Evolutionary conservation across 2,888 invertebrate genomes (phyloP).

Genomic region (Cheilosia soror): DNA sequence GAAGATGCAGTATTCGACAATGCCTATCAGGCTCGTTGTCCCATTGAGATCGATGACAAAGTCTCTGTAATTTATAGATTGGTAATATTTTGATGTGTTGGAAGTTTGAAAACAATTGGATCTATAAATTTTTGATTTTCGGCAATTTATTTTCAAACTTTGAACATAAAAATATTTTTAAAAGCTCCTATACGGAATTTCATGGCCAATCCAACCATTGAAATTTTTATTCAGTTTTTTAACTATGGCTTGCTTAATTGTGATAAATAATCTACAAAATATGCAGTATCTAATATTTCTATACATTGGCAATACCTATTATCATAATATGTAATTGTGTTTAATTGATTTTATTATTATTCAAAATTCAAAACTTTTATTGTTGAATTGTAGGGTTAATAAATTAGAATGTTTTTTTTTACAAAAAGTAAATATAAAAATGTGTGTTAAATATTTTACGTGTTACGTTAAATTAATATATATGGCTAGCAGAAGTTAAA

Average conservation of each 20-base stretch:
- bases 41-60: no score
- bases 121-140: no score
- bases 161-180: no score
- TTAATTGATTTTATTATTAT: slow-evolving; percentile 28
- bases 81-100: no score
- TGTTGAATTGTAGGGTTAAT: slow-evolving; percentile 16
- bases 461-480: slow-evolving; percentile 6
- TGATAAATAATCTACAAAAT: slow-evolving; percentile 54
- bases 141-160: no score
- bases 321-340: slow-evolving; percentile 2
- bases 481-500: slow-evolving; percentile 6
- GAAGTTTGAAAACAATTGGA: no score
- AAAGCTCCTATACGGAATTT: no score
- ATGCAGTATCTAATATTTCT: slow-evolving; percentile 47
- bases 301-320: slow-evolving; percentile 44
- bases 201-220: no score
- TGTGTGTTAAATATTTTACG: slow-evolving; percentile 26
- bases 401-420: slow-evolving; percentile 23
- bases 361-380: neutral
- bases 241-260: slow-evolving; percentile 56
- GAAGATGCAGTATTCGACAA: no score
- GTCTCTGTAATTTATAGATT: no score
- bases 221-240: slow-evolving; percentile 15
- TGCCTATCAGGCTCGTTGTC: no score
- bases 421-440: slow-evolving; percentile 7